Evolutionary conservation across 2,888 invertebrate species (phyloP).

Genomic region (Himalopsyche kuldschensis): DNA sequence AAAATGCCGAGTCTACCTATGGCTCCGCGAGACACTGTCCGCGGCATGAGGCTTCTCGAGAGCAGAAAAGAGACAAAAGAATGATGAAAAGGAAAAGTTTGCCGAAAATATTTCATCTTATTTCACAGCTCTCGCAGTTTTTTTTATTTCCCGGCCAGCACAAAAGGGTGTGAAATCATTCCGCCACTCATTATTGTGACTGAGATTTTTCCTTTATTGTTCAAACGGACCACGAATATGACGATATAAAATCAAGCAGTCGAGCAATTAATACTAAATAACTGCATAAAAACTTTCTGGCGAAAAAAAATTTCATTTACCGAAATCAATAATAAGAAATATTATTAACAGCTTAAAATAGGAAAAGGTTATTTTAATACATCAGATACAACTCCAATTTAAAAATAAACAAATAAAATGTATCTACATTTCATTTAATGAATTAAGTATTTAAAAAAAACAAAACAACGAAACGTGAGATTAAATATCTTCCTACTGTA

Average conservation of each 20-base stretch:
- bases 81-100: constrained; percentile 38
- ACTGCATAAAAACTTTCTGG: not conserved
- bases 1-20: not conserved
- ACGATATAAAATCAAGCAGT: not conserved
- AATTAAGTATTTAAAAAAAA: too few species aligned
- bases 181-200: constrained; percentile 33
- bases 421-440: too few species aligned
- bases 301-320: too few species aligned
- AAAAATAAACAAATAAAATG: too few species aligned
- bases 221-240: not conserved
- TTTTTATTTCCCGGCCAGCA: constrained; percentile 5
- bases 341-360: too few species aligned
- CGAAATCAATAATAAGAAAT: too few species aligned
- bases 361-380: too few species aligned
- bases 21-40: not conserved
- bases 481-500: too few species aligned
- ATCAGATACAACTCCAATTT: too few species aligned
- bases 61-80: constrained; percentile 27
- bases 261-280: not conserved
- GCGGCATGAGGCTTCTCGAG: not conserved
- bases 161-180: constrained; percentile 32
- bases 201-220: constrained; percentile 9
- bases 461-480: too few species aligned
- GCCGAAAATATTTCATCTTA: constrained; percentile 32
- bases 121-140: constrained; percentile 19